Evolutionary conservation across 2,113 vertebrate genomes (phyloP).

Genomic region (Anseranas semipalmata): DNA sequence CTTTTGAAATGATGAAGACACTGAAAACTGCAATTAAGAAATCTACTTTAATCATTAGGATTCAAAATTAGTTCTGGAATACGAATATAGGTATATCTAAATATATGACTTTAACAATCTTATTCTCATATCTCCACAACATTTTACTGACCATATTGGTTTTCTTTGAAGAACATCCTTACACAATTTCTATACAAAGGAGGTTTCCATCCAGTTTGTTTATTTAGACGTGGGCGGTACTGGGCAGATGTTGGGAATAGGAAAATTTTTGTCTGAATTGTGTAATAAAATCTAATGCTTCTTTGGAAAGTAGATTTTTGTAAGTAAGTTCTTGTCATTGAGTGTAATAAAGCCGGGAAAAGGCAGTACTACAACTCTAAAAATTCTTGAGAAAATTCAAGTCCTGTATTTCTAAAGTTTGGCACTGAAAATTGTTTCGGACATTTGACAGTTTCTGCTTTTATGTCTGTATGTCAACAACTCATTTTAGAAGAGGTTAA

Average conservation of each 20-base stretch:
- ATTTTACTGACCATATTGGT: not conserved
- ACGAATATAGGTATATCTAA: not conserved
- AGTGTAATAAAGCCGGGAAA: not conserved
- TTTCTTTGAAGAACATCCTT: not conserved
- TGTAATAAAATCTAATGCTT: not conserved
- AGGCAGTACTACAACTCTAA: not conserved
- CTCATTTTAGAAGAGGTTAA: not conserved
- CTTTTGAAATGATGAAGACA: not conserved
- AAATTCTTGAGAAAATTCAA: not conserved
- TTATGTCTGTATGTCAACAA: not conserved
- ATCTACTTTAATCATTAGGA: not conserved
- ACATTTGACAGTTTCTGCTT: not conserved
- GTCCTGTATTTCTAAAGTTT: not conserved
- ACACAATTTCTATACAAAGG: not conserved
- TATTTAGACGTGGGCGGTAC: not conserved
- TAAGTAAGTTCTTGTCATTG: not conserved
- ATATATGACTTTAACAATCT: not conserved
- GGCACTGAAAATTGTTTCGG: not conserved
- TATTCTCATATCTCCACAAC: not conserved
- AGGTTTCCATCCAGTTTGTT: not conserved
- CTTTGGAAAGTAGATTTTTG: not conserved
- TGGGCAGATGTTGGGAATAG: not conserved
- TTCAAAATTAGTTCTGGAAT: not conserved
- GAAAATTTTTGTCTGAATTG: not conserved
- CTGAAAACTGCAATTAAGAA: not conserved